These are phyloP conservation scores for Chloroceryle amazona DNA, from an alignment of 2,797 vertebrate species.

Conservation along the genomic window DNA sequence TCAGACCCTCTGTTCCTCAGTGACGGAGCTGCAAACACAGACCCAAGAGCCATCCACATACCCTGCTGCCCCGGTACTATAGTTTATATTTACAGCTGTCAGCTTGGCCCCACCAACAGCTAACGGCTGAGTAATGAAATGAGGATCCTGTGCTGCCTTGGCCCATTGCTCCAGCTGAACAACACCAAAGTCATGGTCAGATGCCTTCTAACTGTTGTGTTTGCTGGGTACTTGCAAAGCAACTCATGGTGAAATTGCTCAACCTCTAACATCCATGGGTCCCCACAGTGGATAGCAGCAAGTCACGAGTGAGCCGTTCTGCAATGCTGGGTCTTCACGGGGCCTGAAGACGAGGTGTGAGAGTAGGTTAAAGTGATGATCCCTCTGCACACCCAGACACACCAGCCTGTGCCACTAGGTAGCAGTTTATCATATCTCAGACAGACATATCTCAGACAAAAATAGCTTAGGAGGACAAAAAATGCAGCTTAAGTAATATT, in stretches of 20 bases:
- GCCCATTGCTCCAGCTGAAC: neutral
- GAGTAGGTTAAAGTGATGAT: neutral
- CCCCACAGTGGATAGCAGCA: neutral
- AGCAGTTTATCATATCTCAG: neutral
- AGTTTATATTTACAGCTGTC: neutral
- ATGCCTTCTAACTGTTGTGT: neutral
- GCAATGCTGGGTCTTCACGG: rapidly evolving
- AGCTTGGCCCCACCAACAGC: rapidly evolving
- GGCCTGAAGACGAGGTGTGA: neutral
- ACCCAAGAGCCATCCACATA: neutral
- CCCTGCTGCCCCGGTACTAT: rapidly evolving
- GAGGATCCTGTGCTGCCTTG: neutral
- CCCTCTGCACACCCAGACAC: neutral
- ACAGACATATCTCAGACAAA: neutral
- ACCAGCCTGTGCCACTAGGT: neutral
- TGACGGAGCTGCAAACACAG: neutral
- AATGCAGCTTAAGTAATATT: neutral
- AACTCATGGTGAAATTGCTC: neutral
- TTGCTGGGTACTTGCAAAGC: neutral
- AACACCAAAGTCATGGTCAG: rapidly evolving
- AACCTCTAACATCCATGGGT: rapidly evolving
- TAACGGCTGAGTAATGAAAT: neutral
- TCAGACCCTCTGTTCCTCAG: neutral
- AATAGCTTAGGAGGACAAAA: neutral
- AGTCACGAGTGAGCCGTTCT: rapidly evolving